phyloP scores from a whole-genome alignment of 2,113 vertebrate species.

The Dipodomys merriami region DNA sequence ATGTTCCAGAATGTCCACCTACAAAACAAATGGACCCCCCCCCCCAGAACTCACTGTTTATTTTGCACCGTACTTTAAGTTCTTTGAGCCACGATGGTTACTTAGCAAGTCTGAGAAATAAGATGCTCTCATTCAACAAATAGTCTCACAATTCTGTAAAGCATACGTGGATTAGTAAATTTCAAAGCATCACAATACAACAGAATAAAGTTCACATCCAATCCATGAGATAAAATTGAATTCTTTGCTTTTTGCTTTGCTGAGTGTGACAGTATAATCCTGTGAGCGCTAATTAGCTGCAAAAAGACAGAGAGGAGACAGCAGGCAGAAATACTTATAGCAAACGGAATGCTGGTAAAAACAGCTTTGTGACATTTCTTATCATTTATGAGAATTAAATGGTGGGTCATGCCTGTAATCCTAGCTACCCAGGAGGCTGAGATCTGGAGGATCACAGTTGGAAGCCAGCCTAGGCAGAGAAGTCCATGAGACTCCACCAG shows the following conservation, averaged over 20 bases:
- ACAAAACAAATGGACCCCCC: constrained; percentile 61
- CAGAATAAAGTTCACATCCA: constrained; percentile 16
- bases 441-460: no score
- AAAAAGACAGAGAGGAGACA: not conserved
- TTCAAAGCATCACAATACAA: constrained; percentile 38
- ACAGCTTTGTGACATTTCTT: not conserved
- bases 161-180: not conserved
- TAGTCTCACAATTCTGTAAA: constrained; percentile 1
- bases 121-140: not conserved
- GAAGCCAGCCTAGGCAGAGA: no score
- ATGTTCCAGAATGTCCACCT: constrained; percentile 94
- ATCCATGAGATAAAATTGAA: not conserved
- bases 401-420: no score
- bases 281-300: not conserved
- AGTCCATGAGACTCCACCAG: no score
- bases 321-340: not conserved
- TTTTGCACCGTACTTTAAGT: constrained; percentile 2
- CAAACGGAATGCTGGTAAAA: not conserved
- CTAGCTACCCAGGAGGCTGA: no score
- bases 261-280: not conserved
- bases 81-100: not conserved
- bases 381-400: not conserved
- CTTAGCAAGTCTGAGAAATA: not conserved
- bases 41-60: not conserved
- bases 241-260: not conserved